Evolutionary conservation across 1,140 invertebrate genomes (phyloP), one percentile per base, ranked within the genome.

Genomic region (Mizuhopecten yessoensis): DNA sequence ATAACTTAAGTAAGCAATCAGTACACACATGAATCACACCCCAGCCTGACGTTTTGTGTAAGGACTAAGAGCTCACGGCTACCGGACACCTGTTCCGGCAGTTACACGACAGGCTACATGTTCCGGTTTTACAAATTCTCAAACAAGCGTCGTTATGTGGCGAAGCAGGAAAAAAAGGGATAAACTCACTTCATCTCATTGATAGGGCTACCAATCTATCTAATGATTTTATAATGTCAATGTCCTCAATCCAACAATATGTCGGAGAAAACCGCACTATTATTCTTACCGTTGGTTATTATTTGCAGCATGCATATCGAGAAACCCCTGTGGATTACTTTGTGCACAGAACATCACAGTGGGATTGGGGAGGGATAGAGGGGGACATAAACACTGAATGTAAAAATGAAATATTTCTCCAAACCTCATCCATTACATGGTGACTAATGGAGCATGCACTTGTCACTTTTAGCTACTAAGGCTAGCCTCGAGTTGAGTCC

Each of bases 371-470:
- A 29, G 57, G 57, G 57, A 75, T 29, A 29, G 57, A 11, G 29
- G 9, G n/a, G 57, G 29, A 49, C n/a, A 75, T 29, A 75, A 75
- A n/a, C 9, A 29, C 23, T 75, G 57, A 29, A 75, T 29, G n/a
- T 75, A 29, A 75, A n/a, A 75, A 75, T 75, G 57, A 75, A 75
- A 75, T 75, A 75, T 75, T 75, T 75, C n/a, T 75, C 57, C 57
- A 75, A 0, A 29, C n/a, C 57, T 75, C 57, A 75, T 75, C n/a
- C 57, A 75, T 75, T 75, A 75, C 57, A 75, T 29, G n/a, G 1
- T 23, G 17, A n/a, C n/a, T 7, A 75, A 75, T 75, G 57, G 17
- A 75, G 57, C 15, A 29, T 75, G 23, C 23, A 11, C 23, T 57
- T 57, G 57, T 75, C 57, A 75, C 29, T 5, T 75, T 75, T 75